phyloP scores from a whole-genome alignment of 2,113 vertebrate genomes.

The Proterorhinus semilunaris region DNA sequence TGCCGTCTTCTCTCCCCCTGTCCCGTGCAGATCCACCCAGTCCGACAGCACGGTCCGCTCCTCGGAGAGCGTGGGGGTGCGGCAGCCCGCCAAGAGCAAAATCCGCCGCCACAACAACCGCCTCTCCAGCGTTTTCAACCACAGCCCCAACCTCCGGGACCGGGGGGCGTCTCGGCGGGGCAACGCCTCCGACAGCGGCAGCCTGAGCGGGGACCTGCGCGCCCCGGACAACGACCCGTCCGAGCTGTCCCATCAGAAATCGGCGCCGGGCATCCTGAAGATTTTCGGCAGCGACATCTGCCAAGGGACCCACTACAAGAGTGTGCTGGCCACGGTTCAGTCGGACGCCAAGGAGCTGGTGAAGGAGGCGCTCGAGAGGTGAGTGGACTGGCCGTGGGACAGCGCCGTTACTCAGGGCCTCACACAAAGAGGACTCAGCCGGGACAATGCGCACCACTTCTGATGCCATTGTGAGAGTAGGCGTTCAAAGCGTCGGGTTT shows the following conservation, averaged over 20 bases:
- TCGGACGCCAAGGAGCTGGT: conserved; percentile 78
- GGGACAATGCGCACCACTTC: neutral
- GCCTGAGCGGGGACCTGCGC: conserved; percentile 29
- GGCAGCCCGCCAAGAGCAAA: conserved; percentile 80
- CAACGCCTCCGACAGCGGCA: conserved; percentile 12
- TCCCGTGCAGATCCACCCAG: conserved; percentile 66
- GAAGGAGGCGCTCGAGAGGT: conserved; percentile 81
- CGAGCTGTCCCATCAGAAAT: conserved; percentile 75
- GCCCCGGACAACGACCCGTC: conserved; percentile 57
- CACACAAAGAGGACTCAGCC: neutral
- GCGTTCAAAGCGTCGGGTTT: neutral
- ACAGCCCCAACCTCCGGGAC: conserved; percentile 65
- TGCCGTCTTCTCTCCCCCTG: neutral
- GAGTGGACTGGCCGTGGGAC: conserved; percentile 16
- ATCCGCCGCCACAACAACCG: conserved; percentile 80
- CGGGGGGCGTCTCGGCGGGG: conserved; percentile 35
- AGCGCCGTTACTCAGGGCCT: neutral
- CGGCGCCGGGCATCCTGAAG: conserved; percentile 79
- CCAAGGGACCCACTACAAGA: conserved; percentile 79
- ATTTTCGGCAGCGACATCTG: conserved; percentile 80
- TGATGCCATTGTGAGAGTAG: neutral
- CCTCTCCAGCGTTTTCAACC: conserved; percentile 73
- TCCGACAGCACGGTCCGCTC: conserved; percentile 70
- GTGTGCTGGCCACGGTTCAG: conserved; percentile 75
- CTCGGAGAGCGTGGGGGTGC: conserved; percentile 66